Base-by-base conservation (phyloP, 2,888 invertebrate genomes). In the Phyllotreta striolata region DNA sequence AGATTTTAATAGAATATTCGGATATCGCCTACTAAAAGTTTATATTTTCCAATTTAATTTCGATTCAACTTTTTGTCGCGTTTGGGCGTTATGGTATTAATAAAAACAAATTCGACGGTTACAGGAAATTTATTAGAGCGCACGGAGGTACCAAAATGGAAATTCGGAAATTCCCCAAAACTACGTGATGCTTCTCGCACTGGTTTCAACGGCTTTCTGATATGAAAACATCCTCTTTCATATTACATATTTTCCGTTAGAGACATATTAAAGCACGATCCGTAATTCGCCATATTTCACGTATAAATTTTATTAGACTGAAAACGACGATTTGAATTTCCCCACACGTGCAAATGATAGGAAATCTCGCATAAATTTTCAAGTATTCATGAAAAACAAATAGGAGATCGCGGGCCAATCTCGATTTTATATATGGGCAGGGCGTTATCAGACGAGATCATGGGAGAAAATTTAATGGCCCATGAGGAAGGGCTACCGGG, bases 361-460 rank as follows among this genome's bases (percentile, higher is more conserved):
- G 54, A 64, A 65, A 66, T 66, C 64, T 63, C 63, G 57, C 64
- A 65, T 67, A 68, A 70, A 66, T 70, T 68, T 24, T 68, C 61
- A 62, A 67, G 66, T 70, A 70, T 70, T 70, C 67, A 70, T 70
- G 67, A 65, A 68, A 69, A 70, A 68, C 67, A 70, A 70, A 66
- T 68, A 68, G 67, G 62, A 64, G 64, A 63, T 67, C 64, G 66
- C 55, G 56, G 49, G 62, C 64, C 64, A 67, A 69, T 70, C 67
- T 57, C 52, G 52, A 62, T 70, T 69, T 70, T 70, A 70, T 68
- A 64, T 66, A 43, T 40, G 51, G 39, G 13, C 10, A 34, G 12
- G 55, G 62, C 49, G 49, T 68, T 55, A 63, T 66, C 62, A 62
- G 39, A 37, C 49, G 43, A 40, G 63, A 64, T 60, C 49, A 55